Evolutionary conservation across 2,888 invertebrate genomes (phyloP).

Genomic region (Epinotia bilunana): DNA sequence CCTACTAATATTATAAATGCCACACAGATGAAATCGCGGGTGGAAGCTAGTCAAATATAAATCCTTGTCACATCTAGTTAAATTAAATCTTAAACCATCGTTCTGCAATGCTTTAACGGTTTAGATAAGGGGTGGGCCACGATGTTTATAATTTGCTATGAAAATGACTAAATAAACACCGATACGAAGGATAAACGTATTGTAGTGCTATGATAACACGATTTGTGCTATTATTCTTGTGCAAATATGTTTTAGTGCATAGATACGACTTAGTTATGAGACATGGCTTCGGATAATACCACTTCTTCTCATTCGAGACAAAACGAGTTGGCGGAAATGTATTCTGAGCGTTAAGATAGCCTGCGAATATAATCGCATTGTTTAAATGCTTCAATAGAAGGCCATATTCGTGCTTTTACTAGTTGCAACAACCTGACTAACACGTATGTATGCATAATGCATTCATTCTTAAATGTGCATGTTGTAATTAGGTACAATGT

Average conservation of each 20-base stretch:
- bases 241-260: constrained; percentile 29
- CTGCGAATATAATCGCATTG: constrained; percentile 16
- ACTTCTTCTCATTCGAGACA: neutral
- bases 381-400: constrained; percentile 4
- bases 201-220: constrained; percentile 45
- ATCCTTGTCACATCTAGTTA: constrained; percentile 43
- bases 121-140: constrained; percentile 64
- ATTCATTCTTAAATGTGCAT: constrained; percentile 17
- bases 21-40: no score
- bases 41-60: neutral
- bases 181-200: constrained; percentile 56
- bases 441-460: constrained; percentile 34
- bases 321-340: constrained; percentile 3
- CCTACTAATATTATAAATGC: no score
- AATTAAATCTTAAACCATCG: constrained; percentile 45
- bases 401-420: constrained; percentile 21
- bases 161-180: constrained; percentile 68
- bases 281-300: neutral
- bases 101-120: constrained; percentile 55
- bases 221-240: constrained; percentile 47
- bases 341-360: neutral
- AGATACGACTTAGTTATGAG: constrained; percentile 13
- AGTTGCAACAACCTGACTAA: constrained; percentile 16
- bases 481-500: constrained; percentile 17
- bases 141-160: constrained; percentile 64